Evolutionary conservation across 2,888 invertebrate genomes (phyloP).

Genomic region (Megaustenia siamemsis): DNA sequence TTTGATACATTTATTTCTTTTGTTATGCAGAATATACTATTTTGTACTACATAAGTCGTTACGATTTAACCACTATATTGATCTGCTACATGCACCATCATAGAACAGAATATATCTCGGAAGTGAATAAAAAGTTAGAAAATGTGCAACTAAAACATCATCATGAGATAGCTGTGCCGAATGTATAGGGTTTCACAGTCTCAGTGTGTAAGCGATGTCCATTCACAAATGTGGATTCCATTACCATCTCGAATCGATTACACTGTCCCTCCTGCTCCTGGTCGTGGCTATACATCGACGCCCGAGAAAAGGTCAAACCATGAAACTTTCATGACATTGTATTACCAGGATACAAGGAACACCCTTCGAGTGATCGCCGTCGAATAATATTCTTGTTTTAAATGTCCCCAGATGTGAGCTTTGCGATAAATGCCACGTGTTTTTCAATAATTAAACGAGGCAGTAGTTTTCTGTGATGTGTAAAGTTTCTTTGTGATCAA

Average conservation of each 20-base stretch:
- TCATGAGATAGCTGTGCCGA: neutral
- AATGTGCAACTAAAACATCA: too few species aligned
- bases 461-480: neutral
- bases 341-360: neutral
- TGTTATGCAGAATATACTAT: too few species aligned
- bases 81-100: too few species aligned
- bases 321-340: constrained; percentile 25
- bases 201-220: neutral
- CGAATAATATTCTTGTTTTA: constrained; percentile 3
- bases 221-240: neutral
- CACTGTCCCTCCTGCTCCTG: neutral
- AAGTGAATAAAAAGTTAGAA: too few species aligned
- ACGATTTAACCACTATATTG: too few species aligned
- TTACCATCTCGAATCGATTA: neutral
- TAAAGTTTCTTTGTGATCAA: constrained; percentile 42
- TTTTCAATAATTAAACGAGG: constrained; percentile 42
- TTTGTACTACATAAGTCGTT: too few species aligned
- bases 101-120: too few species aligned
- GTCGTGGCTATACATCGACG: neutral
- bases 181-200: neutral
- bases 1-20: too few species aligned
- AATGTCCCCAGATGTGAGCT: constrained; percentile 9
- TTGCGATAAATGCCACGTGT: constrained; percentile 30
- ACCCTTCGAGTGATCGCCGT: neutral
- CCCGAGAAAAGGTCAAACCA: constrained; percentile 31